Evolutionary conservation across 30 jellyfish, hydroid and myxozoan species (phyloP), one percentile per base, ranked within the genome.

Genomic region (Aurelia sp.): DNA sequence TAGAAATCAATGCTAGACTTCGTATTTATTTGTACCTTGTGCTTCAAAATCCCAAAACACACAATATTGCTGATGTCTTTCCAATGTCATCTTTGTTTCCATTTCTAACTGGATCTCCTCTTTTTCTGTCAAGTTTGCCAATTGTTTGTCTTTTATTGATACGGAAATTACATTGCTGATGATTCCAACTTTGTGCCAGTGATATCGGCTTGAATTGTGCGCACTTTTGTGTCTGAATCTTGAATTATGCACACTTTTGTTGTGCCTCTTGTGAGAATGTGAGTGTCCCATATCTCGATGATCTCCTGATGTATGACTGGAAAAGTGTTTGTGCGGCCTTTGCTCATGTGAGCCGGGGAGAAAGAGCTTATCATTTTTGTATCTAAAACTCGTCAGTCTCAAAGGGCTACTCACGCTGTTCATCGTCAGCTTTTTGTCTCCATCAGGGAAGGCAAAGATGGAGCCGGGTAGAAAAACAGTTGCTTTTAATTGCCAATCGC

Each of bases 1-100:
- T 37, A 5, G 50, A 37, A 37, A 37, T 27, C 7, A 37, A 37
- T 37, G 10, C 0, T 37, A 37, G 50, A 37, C 4, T 37, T 37
- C 9, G 10, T 4, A 37, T 37, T 3, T 44, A 44, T 44, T 44
- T 13, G 9, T 17, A 75, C 86, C 86, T 53, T 11, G n/a, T 17
- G 86, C 86, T 13, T 23, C 31, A 57, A 75, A 75, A 27, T 75
- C 86, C 86, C 86, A 75, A 60, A 51, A 75, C 16, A 75, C 86
- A 55, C 86, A 75, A 19, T 57, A 20, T 22, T 37, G 48, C n/a
- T 20, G 19, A 22, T 27, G 12, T 3, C 75, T 15, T 75, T 55
- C 41, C 19, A 21, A 8, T 2, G 37, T 13, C n/a, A 5, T 22
- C 13, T 22, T 64, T 3, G 47, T 53, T 3, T 20, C 31, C 20